Conservation (phyloP, 2,888 invertebrate genomes). For the Zhuqinia jingwanae region DNA sequence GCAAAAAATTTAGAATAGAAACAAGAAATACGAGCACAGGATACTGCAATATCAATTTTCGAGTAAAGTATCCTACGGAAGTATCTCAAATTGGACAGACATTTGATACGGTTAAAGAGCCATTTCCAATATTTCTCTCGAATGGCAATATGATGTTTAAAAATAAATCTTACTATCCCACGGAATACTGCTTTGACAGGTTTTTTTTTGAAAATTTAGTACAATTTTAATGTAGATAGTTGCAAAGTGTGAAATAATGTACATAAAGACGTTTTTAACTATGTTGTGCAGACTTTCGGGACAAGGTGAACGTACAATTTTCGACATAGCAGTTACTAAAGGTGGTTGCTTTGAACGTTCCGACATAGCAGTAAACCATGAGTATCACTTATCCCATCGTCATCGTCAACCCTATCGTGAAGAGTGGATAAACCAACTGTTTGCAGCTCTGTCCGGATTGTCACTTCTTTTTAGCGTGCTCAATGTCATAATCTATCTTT, state of each 20-base stretch:
- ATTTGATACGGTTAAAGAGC: not conserved
- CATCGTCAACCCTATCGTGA: constrained; percentile 6
- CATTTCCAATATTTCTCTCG: constrained; percentile 12
- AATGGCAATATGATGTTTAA: constrained; percentile 53
- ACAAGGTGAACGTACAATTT: not conserved
- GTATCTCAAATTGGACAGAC: not conserved
- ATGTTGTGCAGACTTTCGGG: not conserved
- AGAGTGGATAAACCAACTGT: constrained; percentile 65
- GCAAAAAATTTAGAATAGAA: not conserved
- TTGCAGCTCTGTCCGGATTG: constrained; percentile 67
- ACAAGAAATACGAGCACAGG: not conserved
- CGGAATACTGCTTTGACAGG: constrained; percentile 63
- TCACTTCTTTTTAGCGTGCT: constrained; percentile 61
- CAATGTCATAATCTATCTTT: constrained; percentile 70
- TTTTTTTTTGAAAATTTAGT: constrained; percentile 17
- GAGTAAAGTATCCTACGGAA: constrained; percentile 3
- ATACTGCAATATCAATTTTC: not conserved
- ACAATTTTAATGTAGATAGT: constrained; percentile 18
- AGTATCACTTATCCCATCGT: not conserved
- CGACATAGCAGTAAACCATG: constrained; percentile 50
- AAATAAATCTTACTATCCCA: not conserved
- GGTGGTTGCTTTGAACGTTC: constrained; percentile 11
- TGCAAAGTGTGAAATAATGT: not conserved
- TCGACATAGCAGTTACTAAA: constrained; percentile 48
- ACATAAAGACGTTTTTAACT: not conserved